Evolutionary conservation across 2,113 vertebrate genomes (phyloP), one percentile per base, ranked within the genome.

Genomic region (Geococcyx californianus): DNA sequence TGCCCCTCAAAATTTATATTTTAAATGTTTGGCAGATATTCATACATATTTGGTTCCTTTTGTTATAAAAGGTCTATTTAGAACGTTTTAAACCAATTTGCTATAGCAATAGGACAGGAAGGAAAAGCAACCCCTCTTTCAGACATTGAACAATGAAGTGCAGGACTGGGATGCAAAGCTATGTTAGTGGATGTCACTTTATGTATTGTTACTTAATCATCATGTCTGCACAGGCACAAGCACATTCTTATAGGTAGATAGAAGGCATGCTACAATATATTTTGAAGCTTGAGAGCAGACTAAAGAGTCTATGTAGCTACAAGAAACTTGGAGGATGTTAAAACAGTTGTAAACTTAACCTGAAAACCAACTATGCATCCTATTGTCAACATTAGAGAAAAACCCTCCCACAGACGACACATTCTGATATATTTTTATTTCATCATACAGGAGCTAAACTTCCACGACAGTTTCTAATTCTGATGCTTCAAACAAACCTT

Each of bases 1-100:
- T 31, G 7, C 2, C 14, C 12, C 3, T 10, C 13, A 23, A 34
- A 74, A 33, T 5, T 60, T 1, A 0, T 54, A 14, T 77, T 44
- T 83, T 25, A 49, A 13, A 25, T 29, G 10, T 62, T 87, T 90
- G 81, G 7, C 13, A 51, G 25, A 12, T 45, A 51, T 80, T 84
- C 2, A 4, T 38, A 56, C 1, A 1, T 26, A 59, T 67, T 88
- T 62, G 3, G 4, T n/a, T 68, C 11, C 12, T 91, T 81, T 87
- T 81, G 4, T 44, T 74, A 23, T 14, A 29, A 56, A 80, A 83
- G 51, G 15, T 17, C 8, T 55, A 9, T 73, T 34, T 34, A 62
- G 31, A 74, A 55, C 9, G 6, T 49, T 21, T 89, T 29, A 59
- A 87, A 66, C 6, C 14, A 24, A 47, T 73, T 66, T 74, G 6